Evolutionary conservation across 30 jellyfish, hydroid and myxozoan genomes (phyloP), one percentile per base, ranked within the genome.

Genomic region (Aurelia sp.): DNA sequence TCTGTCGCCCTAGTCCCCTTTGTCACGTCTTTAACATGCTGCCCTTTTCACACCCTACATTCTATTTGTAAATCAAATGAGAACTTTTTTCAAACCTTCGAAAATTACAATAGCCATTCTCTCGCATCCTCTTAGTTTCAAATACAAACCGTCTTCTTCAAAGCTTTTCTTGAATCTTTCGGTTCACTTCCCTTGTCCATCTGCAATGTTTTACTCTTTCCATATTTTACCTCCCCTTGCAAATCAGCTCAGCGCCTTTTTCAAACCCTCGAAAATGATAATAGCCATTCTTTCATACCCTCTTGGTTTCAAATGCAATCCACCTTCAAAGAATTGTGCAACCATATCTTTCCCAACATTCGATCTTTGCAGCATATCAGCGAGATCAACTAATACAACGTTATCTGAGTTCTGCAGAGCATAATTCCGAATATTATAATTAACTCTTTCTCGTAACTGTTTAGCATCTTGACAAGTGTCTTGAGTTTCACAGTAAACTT

Each of bases 241-340:
- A n/a, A n/a, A 21, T 81, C 75, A 86, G 70, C 96, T 86, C 22
- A 86, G 72, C 5, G 96, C 95, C 21, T 72, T 73, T 52, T 90
- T 88, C 18, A 94, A 51, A 12, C 93, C 93, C 60, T 94, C 98
- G 31, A 81, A 94, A 0, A 94, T 88, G 16, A 88, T 44, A 60
- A 74, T 77, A 0, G 98, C 98, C 98, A 94, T 94, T 31, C 97
- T 67, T 69, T 94, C 98, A 50, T 94, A 94, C 7, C 98, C 98
- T 21, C 97, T 79, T 2, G 98, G 98, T 40, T 83, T 94, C 47
- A 94, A 70, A 79, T 94, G 98, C 67, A 94, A 63, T 13, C 98
- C 98, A 24, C 98, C 98, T 72, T 94, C 98, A 75, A 94, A 94
- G 47, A 94, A 94, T 74, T 94, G 98, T 19, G 91, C 98, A 12